Base-by-base conservation (phyloP, 1,140 invertebrate species). In the Ceratoteleas bidentatus region DNA sequence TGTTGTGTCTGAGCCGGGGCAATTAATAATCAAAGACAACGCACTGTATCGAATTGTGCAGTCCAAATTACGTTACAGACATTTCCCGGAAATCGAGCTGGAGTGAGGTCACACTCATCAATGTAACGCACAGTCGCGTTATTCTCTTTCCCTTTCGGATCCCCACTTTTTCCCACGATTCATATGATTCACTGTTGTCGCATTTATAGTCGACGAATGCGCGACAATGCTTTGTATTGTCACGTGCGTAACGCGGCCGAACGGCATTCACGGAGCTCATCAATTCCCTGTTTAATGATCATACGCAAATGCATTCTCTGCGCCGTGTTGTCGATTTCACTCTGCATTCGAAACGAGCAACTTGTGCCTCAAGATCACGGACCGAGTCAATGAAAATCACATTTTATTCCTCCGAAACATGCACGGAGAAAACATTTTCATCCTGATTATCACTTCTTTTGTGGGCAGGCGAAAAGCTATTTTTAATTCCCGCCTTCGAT, bases 81-180 rank as follows among this genome's bases (percentile, higher is more conserved):
- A 36, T 76, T 79, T 83, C 81, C 81, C 61, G 81, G 81, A 83
- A 83, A 83, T 76, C 49, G 56, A 72, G 47, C 53, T 33, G 52
- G 61, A 61, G 32, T 83, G 81, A 79, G 72, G 81, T 79, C 81
- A 84, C 54, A 68, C 66, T 76, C 47, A 15, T 68, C 69, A 61
- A 56, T 43, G 54, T 54, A 66, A 69, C 66, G 14, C 43, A 6
- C 56, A 69, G 58, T 49, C 53, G 7, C 49, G 9, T 34, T 74
- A 57, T 74, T 84, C 50, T 64, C 36, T 72, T 52, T 83, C 57
- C 73, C 66, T 73, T 69, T 80, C 49, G 33, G 13, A 33, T 57
- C 66, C 65, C 76, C 72, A 57, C 64, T 65, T 72, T 65, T 84
- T 84, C 43, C 43, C 62, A 73, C 77, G 62, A 66, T 75, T 60